Evolutionary conservation across 2,888 invertebrate genomes (phyloP).

Genomic region (Hemithea aestivaria): DNA sequence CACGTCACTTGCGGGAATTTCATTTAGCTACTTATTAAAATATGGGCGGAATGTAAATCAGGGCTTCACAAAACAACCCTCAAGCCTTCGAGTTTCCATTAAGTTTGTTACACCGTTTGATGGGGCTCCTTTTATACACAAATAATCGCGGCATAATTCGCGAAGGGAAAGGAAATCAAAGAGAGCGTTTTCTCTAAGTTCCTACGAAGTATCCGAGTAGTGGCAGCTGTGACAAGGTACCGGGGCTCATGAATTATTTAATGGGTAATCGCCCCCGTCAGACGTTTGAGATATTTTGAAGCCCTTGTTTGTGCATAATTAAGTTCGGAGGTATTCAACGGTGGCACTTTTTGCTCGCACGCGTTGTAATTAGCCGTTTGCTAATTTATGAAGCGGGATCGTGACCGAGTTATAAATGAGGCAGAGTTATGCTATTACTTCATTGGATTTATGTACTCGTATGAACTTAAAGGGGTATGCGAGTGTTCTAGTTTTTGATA

Average conservation of each 20-base stretch:
- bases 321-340: conserved; percentile 33
- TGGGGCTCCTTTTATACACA: conserved; percentile 41
- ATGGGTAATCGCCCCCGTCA: conserved; percentile 52
- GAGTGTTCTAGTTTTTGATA: too few species aligned
- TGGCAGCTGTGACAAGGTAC: conserved; percentile 54
- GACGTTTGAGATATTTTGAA: conserved; percentile 69
- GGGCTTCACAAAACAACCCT: conserved; percentile 4
- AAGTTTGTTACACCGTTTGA: conserved; percentile 19
- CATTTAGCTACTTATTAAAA: neutral
- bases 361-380: conserved; percentile 34
- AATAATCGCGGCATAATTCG: conserved; percentile 41
- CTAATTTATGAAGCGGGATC: conserved; percentile 33
- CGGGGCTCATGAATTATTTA: conserved; percentile 67
- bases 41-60: conserved; percentile 11
- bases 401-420: conserved; percentile 26
- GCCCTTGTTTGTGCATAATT: conserved; percentile 59
- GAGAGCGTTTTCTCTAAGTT: conserved; percentile 35
- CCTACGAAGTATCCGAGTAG: conserved; percentile 32
- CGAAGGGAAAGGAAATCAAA: conserved; percentile 53
- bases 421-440: conserved; percentile 13
- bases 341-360: conserved; percentile 24
- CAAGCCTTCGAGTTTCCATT: conserved; percentile 14
- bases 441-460: conserved; percentile 6
- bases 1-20: too few species aligned
- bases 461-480: conserved; percentile 8